phyloP scores from a whole-genome alignment of 1,140 invertebrate species.

The Drosophila guanche region DNA sequence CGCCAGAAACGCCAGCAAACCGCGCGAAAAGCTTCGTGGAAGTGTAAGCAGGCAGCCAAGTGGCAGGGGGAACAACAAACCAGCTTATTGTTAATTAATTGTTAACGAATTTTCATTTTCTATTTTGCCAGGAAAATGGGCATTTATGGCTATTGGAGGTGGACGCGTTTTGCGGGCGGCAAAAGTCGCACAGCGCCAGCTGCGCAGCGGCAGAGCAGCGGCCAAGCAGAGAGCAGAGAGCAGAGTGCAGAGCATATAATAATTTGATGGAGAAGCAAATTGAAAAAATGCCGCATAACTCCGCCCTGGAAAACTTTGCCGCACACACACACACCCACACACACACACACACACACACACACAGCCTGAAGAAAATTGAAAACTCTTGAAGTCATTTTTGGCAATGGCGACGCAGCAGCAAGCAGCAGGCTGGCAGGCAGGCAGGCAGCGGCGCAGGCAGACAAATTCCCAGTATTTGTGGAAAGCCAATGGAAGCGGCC shows the following conservation, averaged over 20 bases:
- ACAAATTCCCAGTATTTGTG: conserved; percentile 70
- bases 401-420: conserved; percentile 60
- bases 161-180: not conserved
- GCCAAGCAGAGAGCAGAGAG: conserved; percentile 17
- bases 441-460: not conserved
- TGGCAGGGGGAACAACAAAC: not conserved
- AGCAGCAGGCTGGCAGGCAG: conserved; percentile 1
- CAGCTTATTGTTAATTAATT: conserved; percentile 60
- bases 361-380: conserved; percentile 69
- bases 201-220: conserved; percentile 30
- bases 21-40: not conserved
- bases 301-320: conserved; percentile 74
- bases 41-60: conserved; percentile 6
- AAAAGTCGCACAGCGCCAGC: conserved; percentile 3
- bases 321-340: conserved; percentile 15
- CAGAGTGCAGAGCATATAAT: conserved; percentile 57
- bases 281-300: conserved; percentile 82
- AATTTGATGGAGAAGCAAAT: conserved; percentile 81
- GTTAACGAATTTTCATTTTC: conserved; percentile 78
- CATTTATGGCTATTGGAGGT: conserved; percentile 65
- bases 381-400: conserved; percentile 76
- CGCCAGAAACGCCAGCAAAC: conserved; percentile 15
- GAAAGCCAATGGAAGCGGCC: conserved; percentile 59
- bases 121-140: conserved; percentile 69
- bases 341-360: conserved; percentile 3